Conservation (phyloP, 2,888 invertebrate genomes). For the Mamestra brassicae region DNA sequence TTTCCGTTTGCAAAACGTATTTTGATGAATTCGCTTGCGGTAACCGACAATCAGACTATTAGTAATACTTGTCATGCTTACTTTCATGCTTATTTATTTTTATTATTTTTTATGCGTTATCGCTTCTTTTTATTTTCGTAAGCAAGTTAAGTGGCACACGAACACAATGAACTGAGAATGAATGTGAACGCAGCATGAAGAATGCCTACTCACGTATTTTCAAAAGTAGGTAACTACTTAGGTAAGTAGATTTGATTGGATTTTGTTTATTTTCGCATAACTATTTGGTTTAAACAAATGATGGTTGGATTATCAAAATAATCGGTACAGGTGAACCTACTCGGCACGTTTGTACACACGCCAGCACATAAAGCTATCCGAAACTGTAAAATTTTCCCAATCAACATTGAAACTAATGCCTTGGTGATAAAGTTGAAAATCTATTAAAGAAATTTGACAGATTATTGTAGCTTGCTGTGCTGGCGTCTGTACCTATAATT, state of each 20-base stretch:
- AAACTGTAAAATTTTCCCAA: too few relatives aligned
- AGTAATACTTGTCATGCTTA: constrained; percentile 38
- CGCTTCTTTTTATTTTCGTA: constrained; percentile 31
- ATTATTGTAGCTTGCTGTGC: too few relatives aligned
- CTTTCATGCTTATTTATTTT: constrained; percentile 30
- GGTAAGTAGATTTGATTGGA: background rate
- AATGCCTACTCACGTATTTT: constrained; percentile 2
- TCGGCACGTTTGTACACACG: background rate
- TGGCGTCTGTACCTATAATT: background rate
- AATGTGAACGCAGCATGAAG: constrained; percentile 23
- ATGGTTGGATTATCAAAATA: background rate
- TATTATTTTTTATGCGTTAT: constrained; percentile 33
- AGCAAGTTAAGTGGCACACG: constrained; percentile 37
- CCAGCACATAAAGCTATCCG: too few relatives aligned
- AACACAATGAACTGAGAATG: constrained; percentile 14
- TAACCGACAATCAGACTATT: constrained; percentile 38
- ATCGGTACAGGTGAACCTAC: background rate
- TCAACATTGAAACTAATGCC: too few relatives aligned
- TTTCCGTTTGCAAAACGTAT: constrained; percentile 47
- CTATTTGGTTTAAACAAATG: background rate
- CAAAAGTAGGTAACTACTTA: background rate
- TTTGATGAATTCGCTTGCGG: constrained; percentile 49
- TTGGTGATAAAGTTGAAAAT: too few relatives aligned
- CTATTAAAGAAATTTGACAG: too few relatives aligned
- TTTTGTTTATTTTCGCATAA: background rate